phyloP scores from a whole-genome alignment of 2,888 invertebrate genomes.

The Physocephala rufipes region DNA sequence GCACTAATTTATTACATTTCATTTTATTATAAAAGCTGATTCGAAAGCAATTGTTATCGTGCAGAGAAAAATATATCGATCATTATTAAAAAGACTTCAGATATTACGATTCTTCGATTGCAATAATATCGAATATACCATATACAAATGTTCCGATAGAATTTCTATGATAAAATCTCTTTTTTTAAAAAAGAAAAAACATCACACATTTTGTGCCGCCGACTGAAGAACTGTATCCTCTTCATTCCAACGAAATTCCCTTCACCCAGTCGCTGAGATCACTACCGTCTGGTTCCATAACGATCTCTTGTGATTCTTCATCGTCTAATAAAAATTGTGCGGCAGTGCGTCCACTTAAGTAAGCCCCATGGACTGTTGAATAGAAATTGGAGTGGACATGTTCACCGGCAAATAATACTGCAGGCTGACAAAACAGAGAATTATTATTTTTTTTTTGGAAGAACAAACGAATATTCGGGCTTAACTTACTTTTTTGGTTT shows the following conservation, averaged over 20 bases:
- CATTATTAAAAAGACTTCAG: too few species aligned
- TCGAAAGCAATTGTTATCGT: too few species aligned
- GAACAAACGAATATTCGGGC: conserved; percentile 4
- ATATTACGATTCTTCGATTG: too few species aligned
- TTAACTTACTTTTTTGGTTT: conserved; percentile 73
- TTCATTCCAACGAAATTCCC: conserved; percentile 79
- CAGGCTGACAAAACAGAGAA: conserved; percentile 71
- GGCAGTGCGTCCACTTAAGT: conserved; percentile 84
- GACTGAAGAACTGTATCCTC: neutral
- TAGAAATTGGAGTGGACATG: conserved; percentile 95
- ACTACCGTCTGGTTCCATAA: conserved; percentile 79
- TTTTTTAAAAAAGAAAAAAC: too few species aligned
- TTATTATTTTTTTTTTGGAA: conserved; percentile 8
- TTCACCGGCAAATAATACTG: conserved; percentile 91
- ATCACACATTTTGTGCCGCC: neutral
- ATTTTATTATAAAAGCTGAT: too few species aligned
- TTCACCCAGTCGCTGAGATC: conserved; percentile 90
- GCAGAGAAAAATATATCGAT: too few species aligned
- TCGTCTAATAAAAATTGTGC: conserved; percentile 76
- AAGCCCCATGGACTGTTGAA: conserved; percentile 95
- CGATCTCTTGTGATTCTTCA: conserved; percentile 73
- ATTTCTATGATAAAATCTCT: too few species aligned
- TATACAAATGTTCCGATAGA: too few species aligned
- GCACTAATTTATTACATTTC: too few species aligned
- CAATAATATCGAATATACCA: too few species aligned